Evolutionary conservation across 2,113 vertebrate genomes (phyloP).

Genomic region (Microcebus murinus): DNA sequence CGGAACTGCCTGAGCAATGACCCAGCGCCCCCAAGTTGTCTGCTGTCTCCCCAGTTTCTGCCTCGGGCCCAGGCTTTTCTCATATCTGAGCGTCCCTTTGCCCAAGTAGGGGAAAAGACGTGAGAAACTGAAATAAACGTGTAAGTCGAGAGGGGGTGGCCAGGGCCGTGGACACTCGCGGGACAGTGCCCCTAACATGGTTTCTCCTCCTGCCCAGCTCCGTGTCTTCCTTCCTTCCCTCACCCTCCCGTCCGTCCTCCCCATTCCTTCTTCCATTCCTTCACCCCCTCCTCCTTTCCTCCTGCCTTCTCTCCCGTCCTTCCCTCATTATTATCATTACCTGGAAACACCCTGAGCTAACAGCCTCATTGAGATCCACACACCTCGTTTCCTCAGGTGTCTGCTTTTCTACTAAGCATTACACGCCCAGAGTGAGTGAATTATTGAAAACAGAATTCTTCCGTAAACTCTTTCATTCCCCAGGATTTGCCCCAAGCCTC

Average conservation of each 20-base stretch:
- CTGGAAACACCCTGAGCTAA: fast-evolving
- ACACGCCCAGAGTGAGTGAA: not conserved
- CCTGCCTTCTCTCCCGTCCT: fast-evolving
- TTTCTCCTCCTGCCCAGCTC: no score
- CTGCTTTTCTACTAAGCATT: not conserved
- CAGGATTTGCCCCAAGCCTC: not conserved
- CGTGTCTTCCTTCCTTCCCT: no score
- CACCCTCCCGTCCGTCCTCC: no score
- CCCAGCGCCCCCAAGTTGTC: fast-evolving
- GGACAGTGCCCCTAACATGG: not conserved
- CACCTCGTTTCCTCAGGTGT: fast-evolving
- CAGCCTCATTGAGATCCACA: fast-evolving
- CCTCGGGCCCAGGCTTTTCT: no score
- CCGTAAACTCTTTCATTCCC: not conserved
- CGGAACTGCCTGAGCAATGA: fast-evolving
- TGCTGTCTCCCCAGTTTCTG: fast-evolving
- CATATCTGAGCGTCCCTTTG: fast-evolving
- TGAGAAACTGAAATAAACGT: fast-evolving
- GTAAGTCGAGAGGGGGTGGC: not conserved
- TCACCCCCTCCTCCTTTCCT: fast-evolving
- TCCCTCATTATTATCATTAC: no score
- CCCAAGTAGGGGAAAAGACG: not conserved
- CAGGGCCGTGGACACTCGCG: fast-evolving
- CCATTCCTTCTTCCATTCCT: no score
- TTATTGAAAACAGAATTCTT: fast-evolving